Conservation (phyloP, 2,888 invertebrate species). For the Unio delphinus region DNA sequence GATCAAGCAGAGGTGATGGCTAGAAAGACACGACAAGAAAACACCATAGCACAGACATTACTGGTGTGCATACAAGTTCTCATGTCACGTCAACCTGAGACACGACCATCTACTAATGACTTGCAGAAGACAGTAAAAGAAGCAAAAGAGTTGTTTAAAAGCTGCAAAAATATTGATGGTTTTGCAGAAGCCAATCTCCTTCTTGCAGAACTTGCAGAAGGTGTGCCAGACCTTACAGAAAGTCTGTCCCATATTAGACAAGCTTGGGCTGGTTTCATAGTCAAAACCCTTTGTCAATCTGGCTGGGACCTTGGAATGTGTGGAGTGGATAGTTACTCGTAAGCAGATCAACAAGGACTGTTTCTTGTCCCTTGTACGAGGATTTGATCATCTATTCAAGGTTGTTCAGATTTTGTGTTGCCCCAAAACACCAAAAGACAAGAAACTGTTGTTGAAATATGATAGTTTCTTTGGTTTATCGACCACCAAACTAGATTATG, state of each 20-base stretch:
- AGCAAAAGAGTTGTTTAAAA: conserved; percentile 28
- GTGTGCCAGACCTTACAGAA: conserved; percentile 6
- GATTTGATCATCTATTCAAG: conserved; percentile 35
- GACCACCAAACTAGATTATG: conserved; percentile 9
- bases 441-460: conserved; percentile 21
- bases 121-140: conserved; percentile 21
- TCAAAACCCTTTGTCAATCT: conserved; percentile 35
- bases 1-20: conserved; percentile 39
- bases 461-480: conserved; percentile 45
- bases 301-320: conserved; percentile 44
- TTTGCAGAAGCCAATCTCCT: conserved; percentile 29
- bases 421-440: conserved; percentile 14
- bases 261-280: conserved; percentile 34
- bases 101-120: background rate
- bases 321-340: conserved; percentile 28
- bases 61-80: conserved; percentile 34
- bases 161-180: conserved; percentile 18
- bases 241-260: conserved; percentile 12
- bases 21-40: conserved; percentile 27
- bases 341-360: conserved; percentile 8
- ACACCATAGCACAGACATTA: conserved; percentile 38
- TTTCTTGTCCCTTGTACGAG: conserved; percentile 18
- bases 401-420: conserved; percentile 26
- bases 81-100: conserved; percentile 9
- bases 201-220: conserved; percentile 13